These are phyloP conservation scores for Antedon bifida DNA, from an alignment of 35 echinoderm and acorn worm genomes.

Conservation along the genomic window DNA sequence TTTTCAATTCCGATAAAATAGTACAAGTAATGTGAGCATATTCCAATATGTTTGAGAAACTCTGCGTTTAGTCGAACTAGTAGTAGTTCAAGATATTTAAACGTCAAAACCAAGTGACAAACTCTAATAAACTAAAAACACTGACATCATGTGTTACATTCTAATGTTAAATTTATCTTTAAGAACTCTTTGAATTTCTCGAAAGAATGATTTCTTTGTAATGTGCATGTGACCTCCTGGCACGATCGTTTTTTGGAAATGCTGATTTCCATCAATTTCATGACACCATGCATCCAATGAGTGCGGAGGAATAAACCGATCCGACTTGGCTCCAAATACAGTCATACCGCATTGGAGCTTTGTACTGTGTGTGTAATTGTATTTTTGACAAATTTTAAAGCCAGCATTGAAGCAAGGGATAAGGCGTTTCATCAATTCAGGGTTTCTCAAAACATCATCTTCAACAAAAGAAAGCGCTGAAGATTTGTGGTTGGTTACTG, in stretches of 20 bases:
- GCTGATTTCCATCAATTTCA: background rate
- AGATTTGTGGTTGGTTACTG: background rate
- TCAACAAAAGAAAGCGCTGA: background rate
- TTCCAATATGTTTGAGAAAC: too few species aligned
- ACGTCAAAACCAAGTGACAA: too few species aligned
- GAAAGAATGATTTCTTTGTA: background rate
- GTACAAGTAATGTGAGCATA: too few species aligned
- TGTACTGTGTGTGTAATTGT: background rate
- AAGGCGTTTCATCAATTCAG: background rate
- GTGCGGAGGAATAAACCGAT: background rate
- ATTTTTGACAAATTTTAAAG: background rate
- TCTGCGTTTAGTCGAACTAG: too few species aligned
- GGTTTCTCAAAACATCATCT: background rate
- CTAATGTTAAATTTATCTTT: background rate
- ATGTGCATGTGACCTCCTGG: background rate
- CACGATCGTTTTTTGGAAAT: background rate
- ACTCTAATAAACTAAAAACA: too few species aligned
- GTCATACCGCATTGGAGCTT: background rate
- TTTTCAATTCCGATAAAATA: too few species aligned
- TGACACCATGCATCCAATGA: background rate
- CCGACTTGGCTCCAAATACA: background rate
- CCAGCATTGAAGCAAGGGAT: background rate
- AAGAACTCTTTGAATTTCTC: background rate
- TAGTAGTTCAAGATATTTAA: too few species aligned
- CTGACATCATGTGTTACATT: too few species aligned